Conservation (phyloP, 2,113 vertebrate genomes). For the Serilophus lunatus region DNA sequence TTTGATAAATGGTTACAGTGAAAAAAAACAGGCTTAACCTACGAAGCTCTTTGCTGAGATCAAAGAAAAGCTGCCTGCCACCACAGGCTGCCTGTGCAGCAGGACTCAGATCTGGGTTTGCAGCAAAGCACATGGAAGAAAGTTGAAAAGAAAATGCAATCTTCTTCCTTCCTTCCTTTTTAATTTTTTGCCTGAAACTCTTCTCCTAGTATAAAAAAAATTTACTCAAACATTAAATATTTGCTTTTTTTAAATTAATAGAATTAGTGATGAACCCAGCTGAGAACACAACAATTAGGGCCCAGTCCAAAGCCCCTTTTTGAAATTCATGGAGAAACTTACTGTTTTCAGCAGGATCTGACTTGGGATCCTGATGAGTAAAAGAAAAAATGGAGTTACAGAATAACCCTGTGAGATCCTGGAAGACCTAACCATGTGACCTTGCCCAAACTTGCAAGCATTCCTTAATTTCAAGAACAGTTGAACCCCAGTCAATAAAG, state of each 20-base stretch:
- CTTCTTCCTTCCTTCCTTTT: neutral
- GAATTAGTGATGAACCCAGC: neutral
- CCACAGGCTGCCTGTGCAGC: neutral
- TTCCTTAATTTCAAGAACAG: neutral
- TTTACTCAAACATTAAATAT: neutral
- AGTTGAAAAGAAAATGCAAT: neutral
- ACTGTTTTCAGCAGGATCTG: neutral
- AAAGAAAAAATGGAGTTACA: neutral
- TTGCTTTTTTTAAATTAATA: conserved; percentile 16
- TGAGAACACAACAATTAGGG: conserved; percentile 18
- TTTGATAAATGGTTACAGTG: conserved; percentile 19
- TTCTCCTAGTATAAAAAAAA: neutral
- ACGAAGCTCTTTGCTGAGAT: neutral
- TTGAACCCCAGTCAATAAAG: neutral
- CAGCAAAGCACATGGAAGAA: neutral
- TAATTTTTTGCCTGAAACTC: neutral
- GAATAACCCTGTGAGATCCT: conserved; percentile 1
- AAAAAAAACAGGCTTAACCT: conserved; percentile 47
- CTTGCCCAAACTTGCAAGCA: neutral
- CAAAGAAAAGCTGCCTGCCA: conserved; percentile 11
- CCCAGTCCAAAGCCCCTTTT: neutral
- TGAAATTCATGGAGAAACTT: neutral
- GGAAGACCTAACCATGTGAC: neutral
- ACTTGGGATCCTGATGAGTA: neutral
- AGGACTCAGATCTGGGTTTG: neutral